Percentiles rank a stretch among this genome's conserved stretches.
Evolutionary conservation across 2,113 vertebrate species (phyloP).

Genomic region (Puntigrus tetrazona): DNA sequence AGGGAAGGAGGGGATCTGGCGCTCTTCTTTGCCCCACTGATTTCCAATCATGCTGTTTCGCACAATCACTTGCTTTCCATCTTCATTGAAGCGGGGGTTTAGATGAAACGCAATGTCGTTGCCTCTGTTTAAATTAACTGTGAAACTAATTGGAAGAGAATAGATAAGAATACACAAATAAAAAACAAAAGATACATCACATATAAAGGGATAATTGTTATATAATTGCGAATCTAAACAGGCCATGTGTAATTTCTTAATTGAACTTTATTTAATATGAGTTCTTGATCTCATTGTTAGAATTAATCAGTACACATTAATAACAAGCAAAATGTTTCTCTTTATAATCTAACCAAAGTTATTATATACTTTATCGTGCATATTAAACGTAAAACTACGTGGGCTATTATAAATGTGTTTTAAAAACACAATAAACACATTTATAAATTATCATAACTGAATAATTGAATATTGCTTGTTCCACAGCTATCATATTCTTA

Average conservation of each 20-base stretch:
- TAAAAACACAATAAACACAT: too few relatives aligned
- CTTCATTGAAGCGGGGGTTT: conserved; percentile 59
- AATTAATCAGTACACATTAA: background rate
- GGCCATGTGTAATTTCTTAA: background rate
- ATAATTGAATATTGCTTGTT: too few relatives aligned
- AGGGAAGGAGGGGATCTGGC: conserved; percentile 45
- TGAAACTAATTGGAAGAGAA: conserved; percentile 47
- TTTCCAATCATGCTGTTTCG: conserved; percentile 52
- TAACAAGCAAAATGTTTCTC: background rate
- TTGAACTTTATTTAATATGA: background rate
- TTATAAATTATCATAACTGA: too few relatives aligned
- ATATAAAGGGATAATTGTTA: background rate
- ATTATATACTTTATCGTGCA: background rate
- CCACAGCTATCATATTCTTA: too few relatives aligned
- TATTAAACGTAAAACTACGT: too few relatives aligned
- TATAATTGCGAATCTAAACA: background rate
- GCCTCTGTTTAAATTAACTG: conserved; percentile 51
- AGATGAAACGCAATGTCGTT: conserved; percentile 61
- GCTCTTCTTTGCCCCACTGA: conserved; percentile 60
- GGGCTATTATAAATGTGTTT: too few relatives aligned
- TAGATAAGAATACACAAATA: background rate
- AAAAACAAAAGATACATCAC: background rate
- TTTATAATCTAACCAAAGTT: background rate
- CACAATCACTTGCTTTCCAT: conserved; percentile 47
- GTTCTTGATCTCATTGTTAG: background rate